Conservation (phyloP, 2,888 invertebrate species). For the Ornithoptera alexandrae region DNA sequence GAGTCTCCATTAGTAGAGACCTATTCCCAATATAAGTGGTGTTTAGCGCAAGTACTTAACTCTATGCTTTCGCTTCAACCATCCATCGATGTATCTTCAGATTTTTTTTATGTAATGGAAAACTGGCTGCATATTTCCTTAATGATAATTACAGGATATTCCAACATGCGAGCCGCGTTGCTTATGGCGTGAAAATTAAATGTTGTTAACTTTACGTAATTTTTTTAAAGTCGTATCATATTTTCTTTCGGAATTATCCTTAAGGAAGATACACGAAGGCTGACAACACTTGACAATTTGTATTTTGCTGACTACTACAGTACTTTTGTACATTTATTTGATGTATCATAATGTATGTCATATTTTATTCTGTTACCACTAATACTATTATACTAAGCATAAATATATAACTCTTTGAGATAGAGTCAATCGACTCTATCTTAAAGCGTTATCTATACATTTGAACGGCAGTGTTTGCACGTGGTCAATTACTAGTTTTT, state of each 20-base stretch:
- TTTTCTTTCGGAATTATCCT: background rate
- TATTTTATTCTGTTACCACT: background rate
- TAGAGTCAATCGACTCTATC: background rate
- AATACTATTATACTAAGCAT: background rate
- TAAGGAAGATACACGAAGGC: no score
- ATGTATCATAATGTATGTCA: no score
- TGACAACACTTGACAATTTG: no score
- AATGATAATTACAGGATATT: constrained; percentile 23
- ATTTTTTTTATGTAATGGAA: constrained; percentile 14
- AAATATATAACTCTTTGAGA: background rate
- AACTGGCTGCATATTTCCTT: constrained; percentile 19
- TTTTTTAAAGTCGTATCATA: background rate
- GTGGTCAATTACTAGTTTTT: constrained; percentile 36
- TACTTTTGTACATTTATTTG: no score
- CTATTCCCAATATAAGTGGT: background rate
- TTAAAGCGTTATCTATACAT: constrained; percentile 3
- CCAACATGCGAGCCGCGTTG: background rate
- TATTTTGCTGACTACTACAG: no score
- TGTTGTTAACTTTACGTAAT: background rate
- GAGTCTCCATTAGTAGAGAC: no score
- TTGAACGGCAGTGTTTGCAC: constrained; percentile 34
- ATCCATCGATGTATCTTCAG: constrained; percentile 2
- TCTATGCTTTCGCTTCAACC: constrained; percentile 16
- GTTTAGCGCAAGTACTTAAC: no score
- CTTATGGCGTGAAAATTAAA: constrained; percentile 17